phyloP scores from a whole-genome alignment of 2,797 vertebrate species.

The Tapera naevia region DNA sequence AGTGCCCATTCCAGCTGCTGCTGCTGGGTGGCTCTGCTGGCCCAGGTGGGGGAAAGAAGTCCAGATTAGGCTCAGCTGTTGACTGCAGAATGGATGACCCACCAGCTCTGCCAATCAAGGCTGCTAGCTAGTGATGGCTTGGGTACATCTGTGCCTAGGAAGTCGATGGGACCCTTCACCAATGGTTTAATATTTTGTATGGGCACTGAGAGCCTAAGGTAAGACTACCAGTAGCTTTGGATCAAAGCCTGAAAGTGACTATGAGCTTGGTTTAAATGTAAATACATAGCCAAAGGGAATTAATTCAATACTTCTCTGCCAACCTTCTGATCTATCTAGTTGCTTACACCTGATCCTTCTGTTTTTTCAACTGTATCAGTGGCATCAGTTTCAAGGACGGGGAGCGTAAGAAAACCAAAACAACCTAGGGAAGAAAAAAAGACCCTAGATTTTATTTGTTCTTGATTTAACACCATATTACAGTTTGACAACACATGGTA shows the following conservation, averaged over 20 bases:
- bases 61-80: background rate
- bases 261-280: constrained; percentile 4
- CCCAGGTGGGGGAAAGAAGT: background rate
- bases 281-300: background rate
- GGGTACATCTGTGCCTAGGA: background rate
- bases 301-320: constrained; percentile 18
- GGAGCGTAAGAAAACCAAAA: constrained; percentile 29
- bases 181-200: background rate
- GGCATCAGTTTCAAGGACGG: constrained; percentile 42
- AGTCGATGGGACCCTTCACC: background rate
- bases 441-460: constrained; percentile 22
- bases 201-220: background rate
- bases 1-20: background rate
- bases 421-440: background rate
- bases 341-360: constrained; percentile 29
- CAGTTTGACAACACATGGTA: background rate
- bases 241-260: background rate
- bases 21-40: background rate
- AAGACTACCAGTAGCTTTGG: background rate
- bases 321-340: constrained; percentile 5
- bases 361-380: constrained; percentile 22
- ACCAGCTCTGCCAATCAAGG: background rate
- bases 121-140: background rate
- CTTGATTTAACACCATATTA: constrained; percentile 36
- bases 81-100: background rate